phyloP scores from a whole-genome alignment of 2,888 invertebrate species.

The Lottia gigantea region DNA sequence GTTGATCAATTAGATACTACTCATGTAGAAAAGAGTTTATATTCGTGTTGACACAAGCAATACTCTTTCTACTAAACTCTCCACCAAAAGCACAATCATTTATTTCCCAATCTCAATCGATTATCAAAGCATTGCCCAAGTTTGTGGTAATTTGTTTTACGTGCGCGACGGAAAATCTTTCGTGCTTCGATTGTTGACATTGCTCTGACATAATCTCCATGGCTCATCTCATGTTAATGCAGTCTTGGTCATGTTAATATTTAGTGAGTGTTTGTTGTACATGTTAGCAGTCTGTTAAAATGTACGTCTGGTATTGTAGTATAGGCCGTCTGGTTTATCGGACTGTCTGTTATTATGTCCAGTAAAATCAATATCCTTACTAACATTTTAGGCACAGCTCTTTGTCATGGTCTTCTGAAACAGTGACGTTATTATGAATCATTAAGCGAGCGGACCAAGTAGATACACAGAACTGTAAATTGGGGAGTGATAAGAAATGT shows the following conservation, averaged over 20 bases:
- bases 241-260: background rate
- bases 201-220: conserved; percentile 1
- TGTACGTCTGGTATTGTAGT: too few relatives aligned
- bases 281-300: too few relatives aligned
- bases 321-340: too few relatives aligned
- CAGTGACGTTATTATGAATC: too few relatives aligned
- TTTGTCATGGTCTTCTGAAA: too few relatives aligned
- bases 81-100: background rate
- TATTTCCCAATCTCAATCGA: background rate
- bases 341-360: too few relatives aligned
- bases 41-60: background rate
- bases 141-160: conserved; percentile 9
- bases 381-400: too few relatives aligned
- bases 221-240: background rate
- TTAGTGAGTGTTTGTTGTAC: too few relatives aligned
- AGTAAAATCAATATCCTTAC: too few relatives aligned
- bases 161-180: conserved; percentile 10
- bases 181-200: conserved; percentile 4
- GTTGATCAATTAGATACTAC: conserved; percentile 6
- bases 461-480: too few relatives aligned
- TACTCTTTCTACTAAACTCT: background rate
- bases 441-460: too few relatives aligned
- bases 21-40: conserved; percentile 7
- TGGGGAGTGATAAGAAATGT: too few relatives aligned
- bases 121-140: conserved; percentile 6